Evolutionary conservation across 2,888 invertebrate genomes (phyloP), one percentile per base, ranked within the genome.

Genomic region (Syrista parreyssii): DNA sequence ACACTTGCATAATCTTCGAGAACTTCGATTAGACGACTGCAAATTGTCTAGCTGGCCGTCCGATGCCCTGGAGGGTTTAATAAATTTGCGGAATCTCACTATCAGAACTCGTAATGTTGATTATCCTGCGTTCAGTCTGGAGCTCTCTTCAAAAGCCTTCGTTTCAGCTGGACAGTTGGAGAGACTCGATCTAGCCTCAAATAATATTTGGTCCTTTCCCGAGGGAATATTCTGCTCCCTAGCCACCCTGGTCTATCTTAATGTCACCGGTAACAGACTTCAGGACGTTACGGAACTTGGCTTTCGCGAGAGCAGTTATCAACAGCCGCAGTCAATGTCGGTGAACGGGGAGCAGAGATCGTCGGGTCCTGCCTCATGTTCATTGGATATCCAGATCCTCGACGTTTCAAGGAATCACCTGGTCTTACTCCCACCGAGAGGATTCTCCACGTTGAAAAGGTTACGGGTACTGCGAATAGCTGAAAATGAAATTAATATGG

Each of bases 141-240:
- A 96, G 92, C 94, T 97, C 87, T 95, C 96, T 84, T 92, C 94
- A 32, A 95, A 95, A 85, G 95, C 96, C 87, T 96, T 96, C 91
- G 92, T 93, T 78, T 94, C 94, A 78, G 95, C 95, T 79, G 93
- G 94, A 82, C 95, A 96, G 89, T 92, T 97, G 85, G 96, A 96
- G 91, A 93, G 95, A 82, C 92, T 97, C 80, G 97, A 97, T 89
- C 92, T 97, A 83, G 96, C 96, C 90, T 95, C 95, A 87, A 96
- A 97, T 90, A 97, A 97, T 91, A 96, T 97, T 89, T 96, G 96
- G 96, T 95, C 96, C 73, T 94, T 97, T 90, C 96, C 96, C 40
- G 96, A 96, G 87, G 95, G 95, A 89, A 93, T 96, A 81, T 97
- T 97, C 92, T 97, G 96, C 89, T 94, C 95, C 4, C 91, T 96